Evolutionary conservation across 1,140 invertebrate genomes (phyloP), one percentile per base, ranked within the genome.

Genomic region (Drosophila ercepeae): DNA sequence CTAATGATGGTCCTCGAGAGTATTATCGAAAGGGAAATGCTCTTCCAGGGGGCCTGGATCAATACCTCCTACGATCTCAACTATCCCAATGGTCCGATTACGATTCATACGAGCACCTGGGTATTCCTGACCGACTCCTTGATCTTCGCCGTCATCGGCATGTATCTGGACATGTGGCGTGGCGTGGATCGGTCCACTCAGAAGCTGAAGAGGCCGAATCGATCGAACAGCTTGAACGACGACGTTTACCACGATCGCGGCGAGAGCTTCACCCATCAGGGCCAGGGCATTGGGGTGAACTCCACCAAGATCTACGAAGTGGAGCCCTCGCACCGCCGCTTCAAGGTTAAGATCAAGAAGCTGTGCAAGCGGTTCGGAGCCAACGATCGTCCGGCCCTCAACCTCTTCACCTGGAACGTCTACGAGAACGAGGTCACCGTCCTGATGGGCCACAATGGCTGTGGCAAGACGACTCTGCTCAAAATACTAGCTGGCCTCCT

Each of bases 401-500:
- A 95, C 48, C 93, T 95, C 36, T 93, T 97, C 3, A 95, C 92
- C 34, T 75, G 74, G 63, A 84, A 73, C 46, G 74, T 91, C 1
- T 84, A 81, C 42, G 83, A 90, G 48, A 94, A 96, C 70, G 93
- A 95, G 86, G 94, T 95, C 55, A 95, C 94, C 3, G 93, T 94
- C 1, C 90, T 98, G 16, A 92, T 98, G 32, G 97, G 97, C 9
- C 96, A 95, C 73, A 97, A 97, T 90, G 96, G 96, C 21, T 95
- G 96, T 65, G 97, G 97, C 7, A 97, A 97, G 91, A 96, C 95
- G 21, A 96, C 95, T 46, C 92, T 95, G 78, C 94, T 97, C 94
- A 95, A 88, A 84, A 94, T 93, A 92, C 91, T 97, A 1, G 97
- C 96, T 65, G 96, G 96, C 19, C 93, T 97, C 81, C 92, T 95